These are phyloP conservation scores for Stenchaetothrips biformis DNA, from an alignment of 2,888 invertebrate species.

Conservation along the genomic window DNA sequence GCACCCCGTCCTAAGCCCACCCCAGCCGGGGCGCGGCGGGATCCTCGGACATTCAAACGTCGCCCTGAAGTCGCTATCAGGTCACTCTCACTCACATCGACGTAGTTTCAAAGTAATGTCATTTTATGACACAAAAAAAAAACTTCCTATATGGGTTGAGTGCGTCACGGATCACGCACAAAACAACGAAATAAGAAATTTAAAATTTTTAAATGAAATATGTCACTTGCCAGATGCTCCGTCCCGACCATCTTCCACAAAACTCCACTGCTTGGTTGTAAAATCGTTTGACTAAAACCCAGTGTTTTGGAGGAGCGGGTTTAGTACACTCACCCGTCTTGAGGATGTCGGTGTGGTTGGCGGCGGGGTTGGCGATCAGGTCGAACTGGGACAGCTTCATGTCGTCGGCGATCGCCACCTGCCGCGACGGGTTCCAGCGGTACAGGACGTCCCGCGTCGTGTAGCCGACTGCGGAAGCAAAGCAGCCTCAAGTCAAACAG, in stretches of 20 bases:
- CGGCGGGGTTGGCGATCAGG: slow-evolving; percentile 67
- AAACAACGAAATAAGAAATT: slow-evolving; percentile 26
- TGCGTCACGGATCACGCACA: slow-evolving; percentile 29
- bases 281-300: too few species aligned
- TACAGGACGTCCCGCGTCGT: slow-evolving; percentile 68
- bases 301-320: not conserved
- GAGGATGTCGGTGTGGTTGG: slow-evolving; percentile 56
- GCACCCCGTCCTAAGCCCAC: too few species aligned
- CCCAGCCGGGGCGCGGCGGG: too few species aligned
- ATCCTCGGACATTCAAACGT: too few species aligned
- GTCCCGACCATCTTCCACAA: too few species aligned
- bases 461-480: slow-evolving; percentile 69
- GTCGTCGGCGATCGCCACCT: slow-evolving; percentile 72
- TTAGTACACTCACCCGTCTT: slow-evolving; percentile 43
- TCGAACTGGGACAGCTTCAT: slow-evolving; percentile 83
- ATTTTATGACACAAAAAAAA: too few species aligned
- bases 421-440: slow-evolving; percentile 64
- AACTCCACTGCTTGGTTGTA: too few species aligned
- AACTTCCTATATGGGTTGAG: too few species aligned
- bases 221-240: too few species aligned
- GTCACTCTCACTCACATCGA: too few species aligned
- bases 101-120: too few species aligned
- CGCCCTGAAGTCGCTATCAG: too few species aligned
- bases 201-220: not conserved
- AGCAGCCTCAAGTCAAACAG: slow-evolving; percentile 33